Evolutionary conservation across 2,797 vertebrate genomes (phyloP).

Genomic region (Eupleurogrammus muticus): DNA sequence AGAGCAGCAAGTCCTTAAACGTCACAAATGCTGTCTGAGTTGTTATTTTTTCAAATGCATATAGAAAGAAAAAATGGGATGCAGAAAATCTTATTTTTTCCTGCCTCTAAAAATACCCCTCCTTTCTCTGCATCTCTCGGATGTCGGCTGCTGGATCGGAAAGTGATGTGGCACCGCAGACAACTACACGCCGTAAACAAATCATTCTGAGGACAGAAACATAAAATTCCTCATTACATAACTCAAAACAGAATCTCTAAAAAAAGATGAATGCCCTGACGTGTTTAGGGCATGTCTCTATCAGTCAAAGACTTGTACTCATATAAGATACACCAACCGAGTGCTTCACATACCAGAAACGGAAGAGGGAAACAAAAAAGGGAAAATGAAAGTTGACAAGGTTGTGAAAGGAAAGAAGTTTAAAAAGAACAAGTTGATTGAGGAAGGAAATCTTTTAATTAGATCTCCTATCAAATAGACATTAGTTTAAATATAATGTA

Average conservation of each 20-base stretch:
- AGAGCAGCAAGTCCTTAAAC: conserved; percentile 29
- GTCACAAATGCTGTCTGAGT: conserved; percentile 23
- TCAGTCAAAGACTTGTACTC: conserved; percentile 20
- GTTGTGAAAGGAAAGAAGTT: conserved; percentile 9
- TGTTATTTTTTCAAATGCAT: conserved; percentile 11
- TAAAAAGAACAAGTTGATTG: conserved; percentile 30
- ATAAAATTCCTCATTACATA: conserved; percentile 4
- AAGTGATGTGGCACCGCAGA: conserved; percentile 5
- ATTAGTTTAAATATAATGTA: conserved; percentile 34
- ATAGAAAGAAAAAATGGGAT: conserved; percentile 2
- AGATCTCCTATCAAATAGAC: conserved; percentile 44
- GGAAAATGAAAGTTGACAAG: conserved; percentile 9
- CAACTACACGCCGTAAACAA: conserved; percentile 20
- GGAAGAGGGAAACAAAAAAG: background rate
- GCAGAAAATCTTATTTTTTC: conserved; percentile 15
- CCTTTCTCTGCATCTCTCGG: background rate
- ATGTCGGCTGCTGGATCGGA: conserved; percentile 10
- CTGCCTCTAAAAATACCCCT: conserved; percentile 19
- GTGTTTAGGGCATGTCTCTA: conserved; percentile 16
- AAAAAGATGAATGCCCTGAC: background rate
- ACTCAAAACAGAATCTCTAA: background rate
- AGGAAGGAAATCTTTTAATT: conserved; percentile 48
- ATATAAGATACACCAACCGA: background rate
- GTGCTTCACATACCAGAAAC: conserved; percentile 10
- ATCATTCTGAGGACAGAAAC: conserved; percentile 17